These are phyloP conservation scores for Lepus townsendii DNA, from an alignment of 2,797 vertebrate genomes.

Conservation along the genomic window DNA sequence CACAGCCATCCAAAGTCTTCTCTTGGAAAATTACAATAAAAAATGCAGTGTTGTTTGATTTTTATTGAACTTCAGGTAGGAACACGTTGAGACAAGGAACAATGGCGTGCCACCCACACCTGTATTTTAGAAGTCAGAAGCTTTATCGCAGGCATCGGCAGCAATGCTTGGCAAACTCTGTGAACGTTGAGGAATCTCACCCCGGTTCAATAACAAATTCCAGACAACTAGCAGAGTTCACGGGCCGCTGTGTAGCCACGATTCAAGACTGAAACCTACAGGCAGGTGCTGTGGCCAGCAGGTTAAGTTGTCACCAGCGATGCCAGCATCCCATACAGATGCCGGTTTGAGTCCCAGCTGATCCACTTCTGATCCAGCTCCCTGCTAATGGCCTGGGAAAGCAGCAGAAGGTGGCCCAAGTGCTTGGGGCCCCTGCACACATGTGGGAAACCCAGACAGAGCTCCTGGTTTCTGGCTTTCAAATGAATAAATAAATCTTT, in stretches of 20 bases:
- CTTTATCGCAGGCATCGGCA: not conserved
- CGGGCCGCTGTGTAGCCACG: not conserved
- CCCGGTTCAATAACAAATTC: conserved; percentile 9
- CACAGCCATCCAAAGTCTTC: not conserved
- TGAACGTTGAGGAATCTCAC: not conserved
- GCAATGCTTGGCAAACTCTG: not conserved
- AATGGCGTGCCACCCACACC: not conserved
- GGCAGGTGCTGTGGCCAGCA: too few relatives aligned
- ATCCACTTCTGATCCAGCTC: too few relatives aligned
- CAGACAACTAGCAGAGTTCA: not conserved
- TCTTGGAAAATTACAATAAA: not conserved
- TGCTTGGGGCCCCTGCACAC: too few relatives aligned
- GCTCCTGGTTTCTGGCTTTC: too few relatives aligned
- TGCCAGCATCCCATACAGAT: too few relatives aligned
- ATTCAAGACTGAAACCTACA: not conserved
- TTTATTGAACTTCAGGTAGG: conserved; percentile 35
- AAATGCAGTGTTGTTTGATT: not conserved
- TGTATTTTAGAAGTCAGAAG: conserved; percentile 38
- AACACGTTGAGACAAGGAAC: not conserved
- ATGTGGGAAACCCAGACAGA: too few relatives aligned
- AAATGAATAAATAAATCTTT: too few relatives aligned
- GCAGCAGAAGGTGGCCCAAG: too few relatives aligned
- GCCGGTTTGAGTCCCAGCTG: too few relatives aligned
- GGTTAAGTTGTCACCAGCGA: too few relatives aligned
- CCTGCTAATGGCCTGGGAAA: too few relatives aligned